These are phyloP conservation scores for Turritopsis dohrnii DNA, from an alignment of 30 jellyfish, hydroid and myxozoan species.

Conservation along the genomic window DNA sequence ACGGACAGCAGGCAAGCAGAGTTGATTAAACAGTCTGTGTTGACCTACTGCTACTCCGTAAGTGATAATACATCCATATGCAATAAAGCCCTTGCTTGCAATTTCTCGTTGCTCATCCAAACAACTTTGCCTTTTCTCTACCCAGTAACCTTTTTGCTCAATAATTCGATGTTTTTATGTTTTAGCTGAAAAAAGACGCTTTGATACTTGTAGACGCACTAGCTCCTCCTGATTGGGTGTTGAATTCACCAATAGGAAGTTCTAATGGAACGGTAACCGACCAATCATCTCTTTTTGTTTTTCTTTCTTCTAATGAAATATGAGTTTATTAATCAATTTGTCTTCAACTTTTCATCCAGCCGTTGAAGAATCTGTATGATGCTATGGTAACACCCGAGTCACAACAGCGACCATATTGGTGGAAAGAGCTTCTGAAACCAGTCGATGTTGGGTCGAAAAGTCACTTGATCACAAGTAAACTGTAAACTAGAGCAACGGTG, in stretches of 20 bases:
- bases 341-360: constrained; percentile 37
- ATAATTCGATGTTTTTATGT: background rate
- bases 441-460: constrained; percentile 31
- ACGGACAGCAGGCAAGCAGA: constrained; percentile 40
- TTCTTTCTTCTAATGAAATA: background rate
- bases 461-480: constrained; percentile 32
- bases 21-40: constrained; percentile 42
- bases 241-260: constrained; percentile 87
- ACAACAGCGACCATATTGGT: constrained; percentile 68
- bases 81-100: background rate
- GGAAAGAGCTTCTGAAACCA: constrained; percentile 68
- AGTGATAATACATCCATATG: background rate
- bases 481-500: constrained; percentile 1
- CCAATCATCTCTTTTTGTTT: background rate
- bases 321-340: background rate
- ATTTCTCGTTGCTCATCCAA: background rate
- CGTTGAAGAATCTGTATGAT: constrained; percentile 73
- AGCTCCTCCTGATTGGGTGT: constrained; percentile 92
- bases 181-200: constrained; percentile 63
- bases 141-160: background rate
- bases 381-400: constrained; percentile 66
- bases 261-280: constrained; percentile 62
- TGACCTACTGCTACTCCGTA: constrained; percentile 59
- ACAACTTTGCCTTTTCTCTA: background rate
- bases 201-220: constrained; percentile 71